phyloP scores from a whole-genome alignment of 2,888 invertebrate genomes.

The Hirtodrosophila alboralis region DNA sequence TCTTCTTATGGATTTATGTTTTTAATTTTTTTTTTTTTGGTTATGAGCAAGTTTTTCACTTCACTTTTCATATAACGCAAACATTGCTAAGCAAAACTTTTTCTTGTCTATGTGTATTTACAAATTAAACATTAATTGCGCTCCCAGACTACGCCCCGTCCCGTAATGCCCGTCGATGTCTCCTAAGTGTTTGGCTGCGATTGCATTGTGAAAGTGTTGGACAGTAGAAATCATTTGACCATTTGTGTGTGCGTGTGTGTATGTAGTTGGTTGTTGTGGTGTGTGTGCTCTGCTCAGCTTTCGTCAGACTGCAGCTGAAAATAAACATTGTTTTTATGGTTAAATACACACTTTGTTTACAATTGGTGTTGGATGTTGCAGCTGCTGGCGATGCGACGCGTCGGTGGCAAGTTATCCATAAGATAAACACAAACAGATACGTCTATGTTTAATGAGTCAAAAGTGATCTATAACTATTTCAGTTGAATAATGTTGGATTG shows the following conservation, averaged over 20 bases:
- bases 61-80: constrained; percentile 52
- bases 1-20: constrained; percentile 32
- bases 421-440: constrained; percentile 34
- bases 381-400: constrained; percentile 22
- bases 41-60: constrained; percentile 53
- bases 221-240: constrained; percentile 75
- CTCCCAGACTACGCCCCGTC: constrained; percentile 39
- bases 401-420: constrained; percentile 55
- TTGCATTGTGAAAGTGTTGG: constrained; percentile 72
- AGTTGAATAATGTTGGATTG: constrained; percentile 10
- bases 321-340: constrained; percentile 57
- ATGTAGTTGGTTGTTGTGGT: constrained; percentile 3
- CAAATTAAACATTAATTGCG: constrained; percentile 74
- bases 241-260: constrained; percentile 45
- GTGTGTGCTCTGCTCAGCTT: constrained; percentile 57
- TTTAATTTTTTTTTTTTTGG: constrained; percentile 24
- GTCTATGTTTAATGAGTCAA: constrained; percentile 29
- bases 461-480: constrained; percentile 22
- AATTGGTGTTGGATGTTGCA: constrained; percentile 26
- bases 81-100: constrained; percentile 60
- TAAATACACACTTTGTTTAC: constrained; percentile 29
- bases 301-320: constrained; percentile 61
- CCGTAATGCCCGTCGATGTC: constrained; percentile 19
- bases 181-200: constrained; percentile 22
- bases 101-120: constrained; percentile 69